phyloP scores from a whole-genome alignment of 2,888 invertebrate genomes.

The Odontocolon sp. region DNA sequence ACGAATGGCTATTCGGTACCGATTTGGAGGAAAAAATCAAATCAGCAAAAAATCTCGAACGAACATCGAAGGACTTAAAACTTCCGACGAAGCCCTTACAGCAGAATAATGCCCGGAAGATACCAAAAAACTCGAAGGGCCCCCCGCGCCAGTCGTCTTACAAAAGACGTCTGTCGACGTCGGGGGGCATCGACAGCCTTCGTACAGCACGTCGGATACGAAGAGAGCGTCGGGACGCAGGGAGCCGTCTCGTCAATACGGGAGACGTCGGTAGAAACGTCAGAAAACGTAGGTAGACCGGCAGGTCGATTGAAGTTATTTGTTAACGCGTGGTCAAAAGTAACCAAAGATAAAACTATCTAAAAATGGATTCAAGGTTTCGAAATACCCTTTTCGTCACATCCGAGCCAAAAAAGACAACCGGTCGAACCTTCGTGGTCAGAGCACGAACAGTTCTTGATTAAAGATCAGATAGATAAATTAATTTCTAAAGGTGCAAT shows the following conservation, averaged over 20 bases:
- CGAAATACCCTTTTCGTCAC: constrained; percentile 44
- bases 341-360: constrained; percentile 35
- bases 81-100: constrained; percentile 39
- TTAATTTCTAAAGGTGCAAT: constrained; percentile 38
- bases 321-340: constrained; percentile 28
- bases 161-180: constrained; percentile 17
- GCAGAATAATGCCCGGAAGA: constrained; percentile 4
- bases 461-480: constrained; percentile 14
- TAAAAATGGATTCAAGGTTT: constrained; percentile 48
- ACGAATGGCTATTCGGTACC: constrained; percentile 54
- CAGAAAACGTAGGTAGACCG: constrained; percentile 45
- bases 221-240: constrained; percentile 4
- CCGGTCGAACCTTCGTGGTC: constrained; percentile 36
- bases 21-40: constrained; percentile 33
- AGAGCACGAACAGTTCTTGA: not conserved
- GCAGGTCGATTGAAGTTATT: constrained; percentile 47
- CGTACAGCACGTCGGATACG: not conserved
- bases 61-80: constrained; percentile 30
- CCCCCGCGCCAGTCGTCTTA: constrained; percentile 28
- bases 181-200: not conserved
- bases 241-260: not conserved
- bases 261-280: constrained; percentile 14
- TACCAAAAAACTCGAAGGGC: constrained; percentile 42
- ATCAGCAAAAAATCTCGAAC: constrained; percentile 42
- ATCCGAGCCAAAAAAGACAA: constrained; percentile 23